phyloP scores from a whole-genome alignment of 2,888 invertebrate genomes.

The Chrysolina americana region DNA sequence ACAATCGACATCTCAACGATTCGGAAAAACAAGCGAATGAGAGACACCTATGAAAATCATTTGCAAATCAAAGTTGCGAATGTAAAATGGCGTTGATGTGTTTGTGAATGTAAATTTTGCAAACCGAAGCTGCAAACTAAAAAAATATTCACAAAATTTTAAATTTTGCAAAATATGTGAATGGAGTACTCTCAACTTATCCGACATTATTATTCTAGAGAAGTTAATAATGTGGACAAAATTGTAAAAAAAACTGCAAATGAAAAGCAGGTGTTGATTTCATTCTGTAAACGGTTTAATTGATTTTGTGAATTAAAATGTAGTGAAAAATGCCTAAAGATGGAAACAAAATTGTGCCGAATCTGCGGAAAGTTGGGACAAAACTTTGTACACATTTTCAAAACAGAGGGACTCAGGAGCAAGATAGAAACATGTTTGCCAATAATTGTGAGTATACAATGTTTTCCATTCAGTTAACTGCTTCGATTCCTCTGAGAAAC shows the following conservation, averaged over 20 bases:
- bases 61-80: constrained; percentile 42
- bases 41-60: constrained; percentile 48
- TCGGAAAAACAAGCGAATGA: constrained; percentile 5
- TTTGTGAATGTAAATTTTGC: constrained; percentile 55
- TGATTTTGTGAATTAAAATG: constrained; percentile 46
- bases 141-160: constrained; percentile 29
- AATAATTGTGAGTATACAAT: constrained; percentile 65
- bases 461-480: constrained; percentile 39
- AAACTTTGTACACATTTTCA: constrained; percentile 66
- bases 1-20: not conserved
- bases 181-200: constrained; percentile 37
- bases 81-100: constrained; percentile 59
- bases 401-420: constrained; percentile 65
- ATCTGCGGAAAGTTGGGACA: constrained; percentile 66
- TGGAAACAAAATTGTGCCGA: constrained; percentile 67
- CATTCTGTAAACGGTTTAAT: constrained; percentile 35
- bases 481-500: constrained; percentile 35
- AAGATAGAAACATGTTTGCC: constrained; percentile 69
- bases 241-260: constrained; percentile 14
- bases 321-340: constrained; percentile 54
- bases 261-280: constrained; percentile 14
- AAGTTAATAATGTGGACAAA: constrained; percentile 37
- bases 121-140: constrained; percentile 42
- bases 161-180: constrained; percentile 40
- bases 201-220: constrained; percentile 20